Percentiles rank a stretch among this genome's conserved stretches.
phyloP scores from a whole-genome alignment of 1,140 invertebrate species.

The Bombus polaris region DNA sequence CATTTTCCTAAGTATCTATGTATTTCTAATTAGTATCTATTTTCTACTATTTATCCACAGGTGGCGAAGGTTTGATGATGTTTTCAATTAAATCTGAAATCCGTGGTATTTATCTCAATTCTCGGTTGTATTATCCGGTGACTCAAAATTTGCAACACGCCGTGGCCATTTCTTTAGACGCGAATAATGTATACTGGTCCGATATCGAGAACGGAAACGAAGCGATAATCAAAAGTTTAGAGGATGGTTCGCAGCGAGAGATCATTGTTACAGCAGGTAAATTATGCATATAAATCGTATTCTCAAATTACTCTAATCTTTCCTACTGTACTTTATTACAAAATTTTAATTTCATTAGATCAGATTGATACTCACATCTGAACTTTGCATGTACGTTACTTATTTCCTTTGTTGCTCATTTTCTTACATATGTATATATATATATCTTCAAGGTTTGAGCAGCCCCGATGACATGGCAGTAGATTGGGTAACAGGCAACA shows the following conservation, averaged over 20 bases:
- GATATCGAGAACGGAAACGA: constrained; percentile 86
- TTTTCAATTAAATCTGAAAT: constrained; percentile 85
- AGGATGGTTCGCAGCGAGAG: constrained; percentile 84
- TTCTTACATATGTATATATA: background rate
- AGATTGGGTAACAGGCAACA: constrained; percentile 91
- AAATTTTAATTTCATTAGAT: background rate
- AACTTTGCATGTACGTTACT: background rate
- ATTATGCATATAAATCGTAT: background rate
- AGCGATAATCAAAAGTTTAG: constrained; percentile 84
- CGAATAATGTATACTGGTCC: constrained; percentile 89
- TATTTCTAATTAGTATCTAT: constrained; percentile 18
- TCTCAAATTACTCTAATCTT: background rate
- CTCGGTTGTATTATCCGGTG: constrained; percentile 80
- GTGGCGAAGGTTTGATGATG: constrained; percentile 85
- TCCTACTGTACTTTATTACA: background rate
- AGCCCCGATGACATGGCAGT: constrained; percentile 89
- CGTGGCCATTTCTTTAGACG: constrained; percentile 87
- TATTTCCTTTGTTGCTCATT: background rate
- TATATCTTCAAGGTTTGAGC: constrained; percentile 84
- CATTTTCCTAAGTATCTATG: background rate
- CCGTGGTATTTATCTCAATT: constrained; percentile 81
- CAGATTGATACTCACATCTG: background rate
- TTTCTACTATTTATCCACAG: constrained; percentile 61
- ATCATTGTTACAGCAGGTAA: constrained; percentile 81
- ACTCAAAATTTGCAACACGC: constrained; percentile 84